Conservation (phyloP, 2,113 vertebrate genomes). For the Hypanus sabinus region DNA sequence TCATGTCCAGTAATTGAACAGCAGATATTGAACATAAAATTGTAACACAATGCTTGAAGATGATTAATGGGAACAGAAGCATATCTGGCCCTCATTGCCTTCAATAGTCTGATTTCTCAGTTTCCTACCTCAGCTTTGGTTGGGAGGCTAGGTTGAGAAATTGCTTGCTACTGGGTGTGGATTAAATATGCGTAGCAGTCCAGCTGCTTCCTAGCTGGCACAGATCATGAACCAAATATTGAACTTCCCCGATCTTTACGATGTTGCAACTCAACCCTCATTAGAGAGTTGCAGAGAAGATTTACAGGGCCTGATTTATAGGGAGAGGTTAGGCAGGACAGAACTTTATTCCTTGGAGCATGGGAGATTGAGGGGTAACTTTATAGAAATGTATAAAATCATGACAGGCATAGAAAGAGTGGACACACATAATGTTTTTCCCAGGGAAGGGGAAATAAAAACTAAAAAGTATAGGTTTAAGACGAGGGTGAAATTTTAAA, state of each 20-base stretch:
- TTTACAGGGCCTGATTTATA: too few species aligned
- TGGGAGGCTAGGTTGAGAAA: neutral
- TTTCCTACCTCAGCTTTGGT: neutral
- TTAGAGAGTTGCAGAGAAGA: too few species aligned
- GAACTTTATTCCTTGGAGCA: too few species aligned
- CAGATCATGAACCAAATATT: neutral
- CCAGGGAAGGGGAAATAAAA: too few species aligned
- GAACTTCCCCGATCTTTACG: neutral
- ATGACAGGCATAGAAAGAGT: too few species aligned
- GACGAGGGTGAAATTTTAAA: too few species aligned
- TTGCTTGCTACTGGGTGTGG: neutral
- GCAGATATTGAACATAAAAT: neutral
- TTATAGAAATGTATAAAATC: too few species aligned
- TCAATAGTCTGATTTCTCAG: neutral
- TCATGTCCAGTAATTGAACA: neutral
- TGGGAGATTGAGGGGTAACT: too few species aligned
- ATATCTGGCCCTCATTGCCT: neutral
- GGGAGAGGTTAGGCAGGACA: too few species aligned
- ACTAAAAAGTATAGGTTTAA: too few species aligned
- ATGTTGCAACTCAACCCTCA: neutral
- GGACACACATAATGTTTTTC: too few species aligned
- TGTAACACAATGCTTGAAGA: neutral
- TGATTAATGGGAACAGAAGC: neutral
- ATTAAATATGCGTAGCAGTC: neutral
- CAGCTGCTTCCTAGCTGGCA: neutral